Conservation (phyloP, 2,113 vertebrate species). For the Ranitomeya variabilis region DNA sequence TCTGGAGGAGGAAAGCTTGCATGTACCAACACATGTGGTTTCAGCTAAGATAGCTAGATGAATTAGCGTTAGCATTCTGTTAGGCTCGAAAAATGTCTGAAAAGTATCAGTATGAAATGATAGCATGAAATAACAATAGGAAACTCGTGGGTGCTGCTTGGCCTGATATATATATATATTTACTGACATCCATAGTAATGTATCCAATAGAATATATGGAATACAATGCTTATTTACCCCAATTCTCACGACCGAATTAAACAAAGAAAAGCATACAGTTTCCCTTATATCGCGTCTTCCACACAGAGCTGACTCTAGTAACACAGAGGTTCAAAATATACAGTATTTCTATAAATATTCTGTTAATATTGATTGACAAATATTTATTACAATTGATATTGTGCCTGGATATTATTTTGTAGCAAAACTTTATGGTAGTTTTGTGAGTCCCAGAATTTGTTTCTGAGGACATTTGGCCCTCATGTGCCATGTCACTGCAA, state of each 20-base stretch:
- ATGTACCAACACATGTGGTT: slow-evolving; percentile 34
- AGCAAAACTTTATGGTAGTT: too few relatives aligned
- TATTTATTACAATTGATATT: too few relatives aligned
- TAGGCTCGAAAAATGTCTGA: not conserved
- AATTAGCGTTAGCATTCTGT: not conserved
- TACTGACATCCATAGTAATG: not conserved
- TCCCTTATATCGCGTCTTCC: not conserved
- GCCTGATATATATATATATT: not conserved
- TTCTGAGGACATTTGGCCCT: too few relatives aligned
- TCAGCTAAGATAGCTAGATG: slow-evolving; percentile 17
- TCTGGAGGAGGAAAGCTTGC: slow-evolving; percentile 24
- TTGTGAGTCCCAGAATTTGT: too few relatives aligned
- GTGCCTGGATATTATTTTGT: too few relatives aligned
- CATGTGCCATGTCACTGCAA: too few relatives aligned
- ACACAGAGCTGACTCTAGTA: not conserved
- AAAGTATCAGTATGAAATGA: not conserved
- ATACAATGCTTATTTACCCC: not conserved
- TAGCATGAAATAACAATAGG: not conserved
- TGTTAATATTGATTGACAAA: too few relatives aligned
- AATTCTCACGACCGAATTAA: not conserved
- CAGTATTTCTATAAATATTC: too few relatives aligned
- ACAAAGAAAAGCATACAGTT: not conserved
- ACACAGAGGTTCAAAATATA: too few relatives aligned
- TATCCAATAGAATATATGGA: not conserved
- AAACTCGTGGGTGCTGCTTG: not conserved